Percentiles rank a stretch among this genome's conserved stretches.
Evolutionary conservation across 2,113 vertebrate genomes (phyloP).

Genomic region (Lycaon pictus): DNA sequence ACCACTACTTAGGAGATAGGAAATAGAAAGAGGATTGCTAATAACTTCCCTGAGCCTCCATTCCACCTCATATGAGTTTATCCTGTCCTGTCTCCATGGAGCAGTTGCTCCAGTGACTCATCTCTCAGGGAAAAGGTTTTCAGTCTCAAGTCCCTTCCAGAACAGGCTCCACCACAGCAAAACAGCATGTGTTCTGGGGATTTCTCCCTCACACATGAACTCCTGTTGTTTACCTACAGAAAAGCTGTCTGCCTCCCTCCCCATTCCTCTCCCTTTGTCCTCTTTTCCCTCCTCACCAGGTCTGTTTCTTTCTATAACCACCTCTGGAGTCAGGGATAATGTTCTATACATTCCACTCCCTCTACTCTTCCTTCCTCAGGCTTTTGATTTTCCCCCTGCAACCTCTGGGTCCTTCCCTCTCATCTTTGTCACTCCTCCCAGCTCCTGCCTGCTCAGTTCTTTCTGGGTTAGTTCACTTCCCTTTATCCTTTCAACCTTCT

Average conservation of each 20-base stretch:
- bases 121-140: background rate
- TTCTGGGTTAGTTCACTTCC: background rate
- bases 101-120: background rate
- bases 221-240: background rate
- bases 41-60: background rate
- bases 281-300: background rate
- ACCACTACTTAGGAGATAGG: background rate
- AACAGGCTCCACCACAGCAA: background rate
- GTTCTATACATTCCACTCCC: background rate
- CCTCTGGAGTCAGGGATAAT: background rate
- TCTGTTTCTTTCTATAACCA: slow-evolving; percentile 39
- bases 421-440: background rate
- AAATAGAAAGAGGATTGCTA: background rate
- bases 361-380: background rate
- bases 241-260: background rate
- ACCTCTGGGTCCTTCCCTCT: background rate
- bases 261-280: background rate
- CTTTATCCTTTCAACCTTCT: background rate
- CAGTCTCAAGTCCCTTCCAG: background rate
- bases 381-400: background rate
- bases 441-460: background rate
- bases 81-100: background rate
- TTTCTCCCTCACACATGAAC: background rate
- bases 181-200: background rate
- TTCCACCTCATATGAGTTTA: background rate